Evolutionary conservation across 2,113 vertebrate genomes (phyloP).

Genomic region (Spheniscus mendiculus): DNA sequence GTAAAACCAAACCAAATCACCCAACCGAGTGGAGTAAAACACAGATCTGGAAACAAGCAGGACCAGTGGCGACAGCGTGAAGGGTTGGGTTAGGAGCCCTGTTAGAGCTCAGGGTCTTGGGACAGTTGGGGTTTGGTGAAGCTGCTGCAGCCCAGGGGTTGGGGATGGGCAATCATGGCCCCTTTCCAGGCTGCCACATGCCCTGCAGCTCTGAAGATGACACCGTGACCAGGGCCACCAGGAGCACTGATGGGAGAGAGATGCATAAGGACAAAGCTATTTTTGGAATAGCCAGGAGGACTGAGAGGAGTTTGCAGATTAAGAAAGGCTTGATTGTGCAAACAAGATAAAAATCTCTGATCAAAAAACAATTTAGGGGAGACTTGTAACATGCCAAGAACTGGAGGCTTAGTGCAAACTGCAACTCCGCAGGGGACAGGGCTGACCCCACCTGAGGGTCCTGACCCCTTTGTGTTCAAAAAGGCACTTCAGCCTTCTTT

Average conservation of each 20-base stretch:
- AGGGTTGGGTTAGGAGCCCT: neutral
- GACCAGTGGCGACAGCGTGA: accelerated
- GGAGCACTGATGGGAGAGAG: neutral
- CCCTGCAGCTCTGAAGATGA: neutral
- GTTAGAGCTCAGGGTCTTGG: neutral
- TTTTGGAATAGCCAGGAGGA: neutral
- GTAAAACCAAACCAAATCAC: accelerated
- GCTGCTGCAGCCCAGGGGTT: neutral
- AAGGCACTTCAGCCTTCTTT: neutral
- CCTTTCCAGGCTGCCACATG: neutral
- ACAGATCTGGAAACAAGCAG: neutral
- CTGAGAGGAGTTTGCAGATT: neutral
- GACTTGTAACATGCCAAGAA: neutral
- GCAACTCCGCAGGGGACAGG: neutral
- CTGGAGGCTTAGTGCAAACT: neutral
- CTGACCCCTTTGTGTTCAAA: neutral
- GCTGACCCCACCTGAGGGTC: neutral
- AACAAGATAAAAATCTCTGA: neutral
- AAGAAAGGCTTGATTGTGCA: neutral
- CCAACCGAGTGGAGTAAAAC: accelerated
- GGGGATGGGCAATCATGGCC: accelerated
- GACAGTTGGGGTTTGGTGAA: neutral
- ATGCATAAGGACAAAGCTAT: neutral
- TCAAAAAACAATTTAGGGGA: neutral
- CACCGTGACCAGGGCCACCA: neutral